Evolutionary conservation across 2,797 vertebrate species (phyloP).

Genomic region (Catharus ustulatus): DNA sequence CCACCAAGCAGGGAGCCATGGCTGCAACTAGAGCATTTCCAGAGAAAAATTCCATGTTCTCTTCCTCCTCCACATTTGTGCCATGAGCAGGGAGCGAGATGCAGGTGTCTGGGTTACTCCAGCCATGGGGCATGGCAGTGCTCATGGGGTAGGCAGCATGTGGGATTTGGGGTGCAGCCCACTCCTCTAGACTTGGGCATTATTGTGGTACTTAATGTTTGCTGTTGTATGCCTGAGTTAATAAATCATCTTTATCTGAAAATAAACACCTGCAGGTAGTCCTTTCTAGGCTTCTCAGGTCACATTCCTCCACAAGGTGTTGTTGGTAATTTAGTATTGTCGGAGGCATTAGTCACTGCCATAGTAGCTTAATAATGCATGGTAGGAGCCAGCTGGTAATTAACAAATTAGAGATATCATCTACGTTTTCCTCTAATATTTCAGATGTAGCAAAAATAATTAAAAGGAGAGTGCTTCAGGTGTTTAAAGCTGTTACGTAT

Average conservation of each 20-base stretch:
- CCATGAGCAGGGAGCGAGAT: neutral
- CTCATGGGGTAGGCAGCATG: neutral
- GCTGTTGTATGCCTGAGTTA: neutral
- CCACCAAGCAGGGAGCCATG: rapidly evolving
- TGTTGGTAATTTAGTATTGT: conserved; percentile 47
- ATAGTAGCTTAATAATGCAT: neutral
- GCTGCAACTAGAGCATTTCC: neutral
- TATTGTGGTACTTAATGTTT: neutral
- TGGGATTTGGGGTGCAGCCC: neutral
- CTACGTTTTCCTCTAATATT: conserved; percentile 26
- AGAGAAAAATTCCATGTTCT: neutral
- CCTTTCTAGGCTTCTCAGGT: conserved; percentile 52
- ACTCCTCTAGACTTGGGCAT: neutral
- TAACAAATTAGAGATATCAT: conserved; percentile 38
- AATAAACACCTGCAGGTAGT: conserved; percentile 29
- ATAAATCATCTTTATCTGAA: conserved; percentile 12
- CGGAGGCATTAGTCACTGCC: conserved; percentile 55
- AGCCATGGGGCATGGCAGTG: rapidly evolving
- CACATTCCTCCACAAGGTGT: conserved; percentile 66
- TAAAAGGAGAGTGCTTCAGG: neutral
- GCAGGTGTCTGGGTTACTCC: neutral
- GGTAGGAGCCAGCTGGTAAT: conserved; percentile 44
- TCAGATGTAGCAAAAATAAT: conserved; percentile 23
- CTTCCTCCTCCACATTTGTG: neutral
- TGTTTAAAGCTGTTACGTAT: neutral